Evolutionary conservation across 2,888 invertebrate species (phyloP), one percentile per base, ranked within the genome.

Genomic region (Mimumesa dahlbomi): DNA sequence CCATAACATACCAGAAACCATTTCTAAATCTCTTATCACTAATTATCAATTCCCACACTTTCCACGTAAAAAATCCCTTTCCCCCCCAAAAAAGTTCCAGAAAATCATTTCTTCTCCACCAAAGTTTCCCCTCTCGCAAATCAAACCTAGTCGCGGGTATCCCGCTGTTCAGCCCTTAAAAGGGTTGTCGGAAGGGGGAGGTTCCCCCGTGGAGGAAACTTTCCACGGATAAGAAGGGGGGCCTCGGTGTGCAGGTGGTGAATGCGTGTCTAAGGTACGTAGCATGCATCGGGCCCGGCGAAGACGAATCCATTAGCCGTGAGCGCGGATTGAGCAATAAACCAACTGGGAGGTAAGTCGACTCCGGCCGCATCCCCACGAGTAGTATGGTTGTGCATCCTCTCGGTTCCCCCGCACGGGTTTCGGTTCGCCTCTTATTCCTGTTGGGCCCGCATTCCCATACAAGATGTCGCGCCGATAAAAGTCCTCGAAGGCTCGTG

Each of bases 391-490:
- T 18, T 7, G 42, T 42, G 42, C 16, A 14, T 6, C 78, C 71
- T 79, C 75, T 75, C 67, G 62, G n/a, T n/a, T n/a, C 63, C 62
- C 57, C 70, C 75, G 62, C 72, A 34, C 64, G 48, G 73, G 66
- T 77, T 79, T 77, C 72, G 79, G 77, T 66, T 77, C 63, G 77
- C 77, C 81, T 82, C 84, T 84, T 84, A 84, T 85, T 85, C 82
- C 84, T 84, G 83, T 84, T 78, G 86, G 82, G 84, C 88, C 88
- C 88, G 87, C 88, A 88, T 88, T 88, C 88, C 85, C 88, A 81
- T 88, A 89, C 89, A 89, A 89, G 89, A 89, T 89, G 88, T 89
- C 89, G 88, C 87, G 84, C 88, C 88, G 89, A 89, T 89, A 89
- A 89, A 87, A 83, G 76, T 80, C 80, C 82, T 75, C 75, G 72